These are phyloP conservation scores for Aegotheles bennettii DNA, from an alignment of 2,113 vertebrate species.

Conservation along the genomic window DNA sequence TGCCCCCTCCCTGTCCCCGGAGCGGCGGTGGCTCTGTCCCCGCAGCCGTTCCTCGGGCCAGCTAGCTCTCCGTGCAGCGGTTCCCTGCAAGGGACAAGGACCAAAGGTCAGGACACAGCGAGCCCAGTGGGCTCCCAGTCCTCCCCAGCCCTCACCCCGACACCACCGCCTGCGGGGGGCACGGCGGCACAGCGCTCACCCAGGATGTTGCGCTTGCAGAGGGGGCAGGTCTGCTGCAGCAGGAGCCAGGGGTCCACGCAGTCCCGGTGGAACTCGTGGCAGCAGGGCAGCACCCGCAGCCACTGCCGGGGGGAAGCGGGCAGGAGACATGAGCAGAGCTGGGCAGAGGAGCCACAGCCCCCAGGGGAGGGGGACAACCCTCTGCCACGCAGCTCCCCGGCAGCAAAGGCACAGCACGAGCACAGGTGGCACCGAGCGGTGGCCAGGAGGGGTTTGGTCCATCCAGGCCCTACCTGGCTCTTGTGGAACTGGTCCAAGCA, in stretches of 20 bases:
- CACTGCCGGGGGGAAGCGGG: constrained; percentile 64
- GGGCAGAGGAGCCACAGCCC: accelerated
- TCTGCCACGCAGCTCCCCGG: accelerated
- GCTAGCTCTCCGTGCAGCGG: constrained; percentile 30
- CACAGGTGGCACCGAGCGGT: accelerated
- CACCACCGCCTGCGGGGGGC: accelerated
- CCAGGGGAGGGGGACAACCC: background rate
- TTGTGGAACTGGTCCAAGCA: constrained; percentile 90
- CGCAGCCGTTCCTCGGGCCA: accelerated
- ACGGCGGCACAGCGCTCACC: constrained; percentile 61
- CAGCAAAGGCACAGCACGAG: background rate
- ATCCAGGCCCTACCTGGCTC: constrained; percentile 80
- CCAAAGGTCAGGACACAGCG: accelerated
- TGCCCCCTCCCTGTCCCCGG: background rate
- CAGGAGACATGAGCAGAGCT: accelerated
- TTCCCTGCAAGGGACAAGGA: constrained; percentile 22
- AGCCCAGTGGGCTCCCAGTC: background rate
- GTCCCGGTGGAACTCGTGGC: constrained; percentile 91
- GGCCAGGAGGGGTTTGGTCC: background rate
- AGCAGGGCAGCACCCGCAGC: constrained; percentile 90
- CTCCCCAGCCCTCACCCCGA: background rate
- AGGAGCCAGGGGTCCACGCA: constrained; percentile 95
- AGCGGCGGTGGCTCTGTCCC: background rate
- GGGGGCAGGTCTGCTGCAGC: constrained; percentile 91
- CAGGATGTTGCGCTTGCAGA: constrained; percentile 91